Evolutionary conservation across 2,888 invertebrate genomes (phyloP), one percentile per base, ranked within the genome.

Genomic region (Zaprionus lineosus): DNA sequence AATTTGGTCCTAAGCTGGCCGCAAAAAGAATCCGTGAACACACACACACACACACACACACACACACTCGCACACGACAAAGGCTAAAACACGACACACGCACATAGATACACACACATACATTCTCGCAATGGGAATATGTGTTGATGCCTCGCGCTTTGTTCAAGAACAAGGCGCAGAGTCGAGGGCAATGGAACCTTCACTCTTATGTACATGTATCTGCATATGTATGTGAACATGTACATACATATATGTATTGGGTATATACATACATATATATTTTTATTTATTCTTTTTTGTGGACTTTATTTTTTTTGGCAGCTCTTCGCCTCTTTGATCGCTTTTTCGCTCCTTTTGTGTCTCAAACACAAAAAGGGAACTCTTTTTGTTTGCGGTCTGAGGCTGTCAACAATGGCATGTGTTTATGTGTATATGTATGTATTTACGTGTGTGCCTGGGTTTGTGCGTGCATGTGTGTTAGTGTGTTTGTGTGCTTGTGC

Each of bases 281-380:
- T n/a, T n/a, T 57, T 26, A 34, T 28, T 53, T 53, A 21, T 24
- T 41, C 39, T 43, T 39, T 9, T n/a, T 11, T 29, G n/a, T n/a
- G n/a, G n/a, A n/a, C n/a, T 24, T 11, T 37, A 9, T 46, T n/a
- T 55, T 63, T 64, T 70, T 67, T 78, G 58, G 61, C 65, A 65
- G 69, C 52, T 74, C 63, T 40, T 63, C 31, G 62, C 59, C 63
- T 65, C 73, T 68, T 68, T 81, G 86, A 81, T 81, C 81, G 81
- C 71, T 84, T 81, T 81, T 86, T 84, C 81, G 84, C 78, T 86
- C 36, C 78, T 71, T 75, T 81, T 74, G 81, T 71, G 53, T 52
- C 36, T 15, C 21, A 41, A 37, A 37, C 47, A 47, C 55, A 33
- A 46, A 57, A 33, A 51, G 55, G 57, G 57, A 62, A 60, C 68